phyloP scores from a whole-genome alignment of 2,113 vertebrate species.

The Forbesichthys agassizii region DNA sequence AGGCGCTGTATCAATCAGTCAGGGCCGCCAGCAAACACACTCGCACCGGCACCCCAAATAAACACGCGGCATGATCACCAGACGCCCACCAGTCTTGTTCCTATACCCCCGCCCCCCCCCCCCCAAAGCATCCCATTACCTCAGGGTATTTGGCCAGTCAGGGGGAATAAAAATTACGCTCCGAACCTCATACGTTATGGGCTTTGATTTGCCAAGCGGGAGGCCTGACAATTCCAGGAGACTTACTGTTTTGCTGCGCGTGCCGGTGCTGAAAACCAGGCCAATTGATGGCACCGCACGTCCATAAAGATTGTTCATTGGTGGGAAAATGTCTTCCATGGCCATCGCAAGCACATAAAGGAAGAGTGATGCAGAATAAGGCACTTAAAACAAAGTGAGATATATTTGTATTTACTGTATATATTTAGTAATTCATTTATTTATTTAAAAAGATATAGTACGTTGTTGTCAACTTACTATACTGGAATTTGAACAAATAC shows the following conservation, averaged over 20 bases:
- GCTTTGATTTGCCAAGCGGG: slow-evolving; percentile 96
- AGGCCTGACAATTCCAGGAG: slow-evolving; percentile 92
- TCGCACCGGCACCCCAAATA: background rate
- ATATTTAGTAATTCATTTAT: too few relatives aligned
- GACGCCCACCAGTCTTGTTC: slow-evolving; percentile 76
- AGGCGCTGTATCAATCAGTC: slow-evolving; percentile 87
- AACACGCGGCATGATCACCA: slow-evolving; percentile 77
- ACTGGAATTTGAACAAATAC: too few relatives aligned
- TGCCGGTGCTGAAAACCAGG: slow-evolving; percentile 88
- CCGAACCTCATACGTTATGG: slow-evolving; percentile 96
- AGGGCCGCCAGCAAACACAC: slow-evolving; percentile 51
- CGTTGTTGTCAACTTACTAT: too few relatives aligned
- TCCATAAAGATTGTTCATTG: slow-evolving; percentile 99
- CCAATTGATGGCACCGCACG: slow-evolving; percentile 89
- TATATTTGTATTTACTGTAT: slow-evolving; percentile 65
- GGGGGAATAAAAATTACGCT: slow-evolving; percentile 97
- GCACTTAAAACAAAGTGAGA: slow-evolving; percentile 89
- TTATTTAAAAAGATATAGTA: too few relatives aligned
- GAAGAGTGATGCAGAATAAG: slow-evolving; percentile 84
- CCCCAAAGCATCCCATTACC: slow-evolving; percentile 90
- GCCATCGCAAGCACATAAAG: slow-evolving; percentile 53
- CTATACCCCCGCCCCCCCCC: slow-evolving; percentile 79
- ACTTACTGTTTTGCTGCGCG: slow-evolving; percentile 83
- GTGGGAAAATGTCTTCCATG: slow-evolving; percentile 94
- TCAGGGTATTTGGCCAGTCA: slow-evolving; percentile 94